Conservation (phyloP, 2,888 invertebrate genomes). For the Campoplex capitator region DNA sequence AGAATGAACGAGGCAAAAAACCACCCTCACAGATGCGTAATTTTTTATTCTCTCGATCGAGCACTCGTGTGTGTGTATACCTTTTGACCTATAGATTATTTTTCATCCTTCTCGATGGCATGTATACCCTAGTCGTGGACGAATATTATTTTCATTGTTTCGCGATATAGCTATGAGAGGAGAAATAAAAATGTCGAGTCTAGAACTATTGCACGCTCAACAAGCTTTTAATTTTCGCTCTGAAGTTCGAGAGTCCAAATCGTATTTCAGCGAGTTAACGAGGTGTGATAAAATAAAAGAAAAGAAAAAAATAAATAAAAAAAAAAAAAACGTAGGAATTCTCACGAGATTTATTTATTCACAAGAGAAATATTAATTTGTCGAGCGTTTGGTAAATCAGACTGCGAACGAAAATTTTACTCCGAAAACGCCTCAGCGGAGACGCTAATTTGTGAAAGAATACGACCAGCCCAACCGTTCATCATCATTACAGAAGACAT, state of each 20-base stretch:
- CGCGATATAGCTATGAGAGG: constrained; percentile 1
- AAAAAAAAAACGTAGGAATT: not conserved
- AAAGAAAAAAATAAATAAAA: too few species aligned
- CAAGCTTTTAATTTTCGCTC: constrained; percentile 18
- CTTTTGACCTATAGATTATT: constrained; percentile 63
- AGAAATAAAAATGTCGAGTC: constrained; percentile 12
- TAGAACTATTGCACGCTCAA: constrained; percentile 16
- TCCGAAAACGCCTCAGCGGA: constrained; percentile 1
- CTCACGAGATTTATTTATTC: constrained; percentile 47
- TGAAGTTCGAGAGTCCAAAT: not conserved
- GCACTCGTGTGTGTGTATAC: constrained; percentile 31
- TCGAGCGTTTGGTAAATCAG: constrained; percentile 6
- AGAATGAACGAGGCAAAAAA: constrained; percentile 26
- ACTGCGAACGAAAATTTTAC: constrained; percentile 7
- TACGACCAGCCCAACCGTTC: constrained; percentile 41
- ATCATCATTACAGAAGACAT: constrained; percentile 66
- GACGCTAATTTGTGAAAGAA: constrained; percentile 51
- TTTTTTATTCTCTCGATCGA: constrained; percentile 60
- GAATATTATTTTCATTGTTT: constrained; percentile 16
- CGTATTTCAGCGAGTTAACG: constrained; percentile 49
- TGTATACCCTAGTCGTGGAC: not conserved
- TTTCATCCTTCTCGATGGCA: constrained; percentile 28
- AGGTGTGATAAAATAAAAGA: constrained; percentile 23
- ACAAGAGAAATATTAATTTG: constrained; percentile 30
- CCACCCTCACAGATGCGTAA: constrained; percentile 47